Evolutionary conservation across 2,888 invertebrate genomes (phyloP).

Genomic region (Caenorhabditis sp.): DNA sequence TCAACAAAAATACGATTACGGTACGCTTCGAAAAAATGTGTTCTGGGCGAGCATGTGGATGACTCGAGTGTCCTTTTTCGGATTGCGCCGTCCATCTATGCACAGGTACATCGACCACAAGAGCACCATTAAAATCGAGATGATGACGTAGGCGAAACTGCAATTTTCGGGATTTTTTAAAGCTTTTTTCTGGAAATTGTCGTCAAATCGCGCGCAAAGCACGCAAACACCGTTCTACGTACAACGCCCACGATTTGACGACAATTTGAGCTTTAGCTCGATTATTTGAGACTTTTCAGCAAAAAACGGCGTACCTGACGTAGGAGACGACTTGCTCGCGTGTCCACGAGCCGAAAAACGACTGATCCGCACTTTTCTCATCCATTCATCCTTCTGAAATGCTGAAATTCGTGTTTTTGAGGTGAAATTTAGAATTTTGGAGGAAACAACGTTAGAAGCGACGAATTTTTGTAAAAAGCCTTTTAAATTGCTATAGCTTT

Average conservation of each 20-base stretch:
- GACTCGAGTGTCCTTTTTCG: slow-evolving; percentile 68
- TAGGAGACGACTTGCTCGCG: slow-evolving; percentile 65
- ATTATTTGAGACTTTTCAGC: background rate
- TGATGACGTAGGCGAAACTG: slow-evolving; percentile 70
- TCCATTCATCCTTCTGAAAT: slow-evolving; percentile 48
- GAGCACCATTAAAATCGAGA: slow-evolving; percentile 72
- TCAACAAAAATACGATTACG: too few relatives aligned
- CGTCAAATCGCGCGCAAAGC: too few relatives aligned
- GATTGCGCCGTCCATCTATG: slow-evolving; percentile 64
- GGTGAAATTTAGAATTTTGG: background rate
- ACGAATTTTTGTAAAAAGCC: background rate
- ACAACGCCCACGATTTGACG: background rate
- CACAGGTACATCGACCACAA: slow-evolving; percentile 71
- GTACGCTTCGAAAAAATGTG: slow-evolving; percentile 62
- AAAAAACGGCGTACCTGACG: slow-evolving; percentile 53
- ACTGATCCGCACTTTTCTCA: slow-evolving; percentile 36
- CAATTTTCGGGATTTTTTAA: slow-evolving; percentile 21
- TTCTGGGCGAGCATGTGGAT: slow-evolving; percentile 71
- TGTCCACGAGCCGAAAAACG: slow-evolving; percentile 57
- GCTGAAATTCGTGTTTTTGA: background rate
- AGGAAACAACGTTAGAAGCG: background rate
- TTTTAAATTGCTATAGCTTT: too few relatives aligned
- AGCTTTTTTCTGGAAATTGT: too few relatives aligned
- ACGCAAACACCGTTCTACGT: too few relatives aligned
- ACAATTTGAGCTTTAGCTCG: too few relatives aligned